Conservation (phyloP, 2,888 invertebrate species). For the Deilephila elpenor region DNA sequence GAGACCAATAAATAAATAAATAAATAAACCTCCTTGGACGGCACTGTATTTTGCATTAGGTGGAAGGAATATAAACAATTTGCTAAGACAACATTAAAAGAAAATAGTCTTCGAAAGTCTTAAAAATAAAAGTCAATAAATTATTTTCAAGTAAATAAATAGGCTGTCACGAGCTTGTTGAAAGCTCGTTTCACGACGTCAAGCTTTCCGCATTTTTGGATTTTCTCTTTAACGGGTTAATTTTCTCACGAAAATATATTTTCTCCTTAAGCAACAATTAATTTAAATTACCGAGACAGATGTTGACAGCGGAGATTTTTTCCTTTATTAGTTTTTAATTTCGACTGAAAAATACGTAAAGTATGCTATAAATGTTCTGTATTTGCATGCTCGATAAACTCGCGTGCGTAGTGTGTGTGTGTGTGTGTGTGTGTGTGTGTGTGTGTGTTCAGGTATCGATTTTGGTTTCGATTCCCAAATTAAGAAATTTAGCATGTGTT, state of each 20-base stretch:
- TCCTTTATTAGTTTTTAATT: conserved; percentile 12
- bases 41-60: too few relatives aligned
- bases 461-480: too few relatives aligned
- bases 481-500: too few relatives aligned
- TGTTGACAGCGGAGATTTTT: conserved; percentile 1
- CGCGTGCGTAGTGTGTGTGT: too few relatives aligned
- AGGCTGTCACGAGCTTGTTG: conserved; percentile 5
- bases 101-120: neutral
- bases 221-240: conserved; percentile 16
- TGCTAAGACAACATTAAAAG: too few relatives aligned
- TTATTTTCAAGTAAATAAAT: conserved; percentile 4
- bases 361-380: too few relatives aligned
- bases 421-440: too few relatives aligned
- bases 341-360: neutral
- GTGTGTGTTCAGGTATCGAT: too few relatives aligned
- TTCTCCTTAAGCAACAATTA: neutral
- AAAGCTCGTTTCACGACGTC: conserved; percentile 16
- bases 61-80: too few relatives aligned
- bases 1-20: too few relatives aligned
- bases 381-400: too few relatives aligned
- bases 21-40: too few relatives aligned
- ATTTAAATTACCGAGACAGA: conserved; percentile 1
- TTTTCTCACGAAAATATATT: conserved; percentile 2
- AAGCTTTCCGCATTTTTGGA: conserved; percentile 5
- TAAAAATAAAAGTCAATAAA: conserved; percentile 13